Evolutionary conservation across 2,888 invertebrate genomes (phyloP), one percentile per base, ranked within the genome.

Genomic region (Phalangium opilio): DNA sequence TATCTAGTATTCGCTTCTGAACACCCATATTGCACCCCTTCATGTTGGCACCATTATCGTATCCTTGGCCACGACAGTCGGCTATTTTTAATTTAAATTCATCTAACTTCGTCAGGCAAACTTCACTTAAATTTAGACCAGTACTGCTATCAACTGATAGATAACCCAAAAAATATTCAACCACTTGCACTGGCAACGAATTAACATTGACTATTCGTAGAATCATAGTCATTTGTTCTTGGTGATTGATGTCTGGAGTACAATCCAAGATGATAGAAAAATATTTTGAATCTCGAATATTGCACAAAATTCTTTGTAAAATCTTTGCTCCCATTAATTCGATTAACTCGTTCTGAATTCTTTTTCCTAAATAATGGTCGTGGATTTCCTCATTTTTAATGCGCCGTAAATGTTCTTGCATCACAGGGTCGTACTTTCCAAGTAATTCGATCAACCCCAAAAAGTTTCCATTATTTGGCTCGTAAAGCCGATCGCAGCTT

Each of bases 331-430:
- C 57, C 51, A 61, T 57, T 47, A 61, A 51, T 47, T 56, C 49
- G 50, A 62, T 61, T 54, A 61, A 54, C 57, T 63, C 59, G 55
- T 62, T 61, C 59, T 61, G 61, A 52, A 61, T 61, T 45, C 55
- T 47, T 49, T 60, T 57, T 50, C 57, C 60, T 42, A 58, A 59
- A 53, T 63, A 63, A 55, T 61, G 62, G 51, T 18, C 41, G 33
- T 50, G 20, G 12, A 36, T 45, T 46, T 47, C 45, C n/a, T 47
- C 35, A 32, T 44, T 41, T 33, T 20, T 39, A 32, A 47, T 35
- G 33, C 43, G 34, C 33, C 32, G 7, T n/a, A 49, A 5, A 38
- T 49, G 47, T n/a, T 52, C 47, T 10, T 45, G 21, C 27, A 50
- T 46, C 20, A 39, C 33, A 17, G 45, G 47, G n/a, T n/a, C n/a